Percentiles rank a stretch among this genome's conserved stretches.
These are phyloP conservation scores for Synergus umbraculus DNA, from an alignment of 2,888 invertebrate genomes.

Conservation along the genomic window DNA sequence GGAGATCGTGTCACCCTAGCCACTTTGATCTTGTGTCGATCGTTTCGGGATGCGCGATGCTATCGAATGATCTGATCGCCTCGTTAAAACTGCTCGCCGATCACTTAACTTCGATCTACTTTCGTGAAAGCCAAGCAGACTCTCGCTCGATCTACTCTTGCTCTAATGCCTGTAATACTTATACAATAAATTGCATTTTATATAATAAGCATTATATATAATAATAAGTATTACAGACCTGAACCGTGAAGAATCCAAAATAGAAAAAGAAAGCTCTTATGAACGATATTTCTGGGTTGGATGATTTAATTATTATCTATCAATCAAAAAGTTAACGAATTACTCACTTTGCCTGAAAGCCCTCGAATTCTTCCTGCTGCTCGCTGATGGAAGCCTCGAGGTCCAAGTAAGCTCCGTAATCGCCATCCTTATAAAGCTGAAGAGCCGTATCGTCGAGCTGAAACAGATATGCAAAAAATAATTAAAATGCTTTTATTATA, in stretches of 20 bases:
- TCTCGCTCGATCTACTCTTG: background rate
- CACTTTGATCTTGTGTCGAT: conserved; percentile 57
- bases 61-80: conserved; percentile 66
- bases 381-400: conserved; percentile 97
- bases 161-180: background rate
- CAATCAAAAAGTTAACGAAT: background rate
- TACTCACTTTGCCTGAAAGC: conserved; percentile 94
- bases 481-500: conserved; percentile 20
- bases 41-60: conserved; percentile 50
- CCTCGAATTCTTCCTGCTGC: conserved; percentile 98
- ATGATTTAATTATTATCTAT: background rate
- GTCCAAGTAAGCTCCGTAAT: conserved; percentile 98
- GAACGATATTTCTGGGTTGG: too few relatives aligned
- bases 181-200: background rate
- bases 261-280: too few relatives aligned
- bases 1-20: conserved; percentile 58
- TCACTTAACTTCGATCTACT: conserved; percentile 63
- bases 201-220: background rate
- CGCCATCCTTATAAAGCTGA: conserved; percentile 97
- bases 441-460: conserved; percentile 98
- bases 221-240: too few relatives aligned
- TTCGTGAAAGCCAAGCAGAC: conserved; percentile 56
- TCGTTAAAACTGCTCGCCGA: conserved; percentile 64
- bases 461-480: conserved; percentile 75
- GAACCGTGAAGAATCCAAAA: too few relatives aligned